Evolutionary conservation across 2,888 invertebrate species (phyloP), one percentile per base, ranked within the genome.

Genomic region (Pseudanteris insignis): DNA sequence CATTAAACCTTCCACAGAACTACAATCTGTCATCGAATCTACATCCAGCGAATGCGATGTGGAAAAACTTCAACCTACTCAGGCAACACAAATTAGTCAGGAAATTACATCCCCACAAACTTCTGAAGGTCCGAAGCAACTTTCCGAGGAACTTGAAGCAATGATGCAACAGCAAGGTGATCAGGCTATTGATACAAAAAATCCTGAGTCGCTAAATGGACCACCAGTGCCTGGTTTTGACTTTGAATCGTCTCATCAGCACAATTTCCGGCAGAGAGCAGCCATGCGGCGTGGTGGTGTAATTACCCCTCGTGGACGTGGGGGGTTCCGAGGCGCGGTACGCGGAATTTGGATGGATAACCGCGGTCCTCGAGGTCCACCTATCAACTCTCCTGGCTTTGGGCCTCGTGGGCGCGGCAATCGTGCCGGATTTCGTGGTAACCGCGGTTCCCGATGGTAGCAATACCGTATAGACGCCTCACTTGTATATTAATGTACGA

Each of bases 311-410:
- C 82, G 69, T 76, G 82, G 81, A 2, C 67, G 76, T 70, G 80
- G 72, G 77, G 81, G 50, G 75, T 84, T 21, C 18, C 69, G 76
- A 57, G 77, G 63, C 8, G 50, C 76, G 69, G 81, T 53, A 67
- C 80, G 72, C 24, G 73, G 66, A 70, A 84, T 73, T 76, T 85
- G 76, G 85, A 82, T 82, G 70, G 75, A 78, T 15, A 65, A 36
- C n/a, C 53, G 74, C 18, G 69, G 74, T n/a, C 70, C 73, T 4
- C 66, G 72, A 10, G 75, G 78, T 32, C 69, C 73, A 0, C 67
- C 71, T 2, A 54, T 64, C 4, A 55, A 34, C 21, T 30, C 44
- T 12, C 37, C 34, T 6, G 69, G 65, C 11, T 74, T 75, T 21
- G 64, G 71, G 4, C 71, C 75, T 4, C 71, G 77, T 62, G 79